Conservation (phyloP, 2,797 vertebrate genomes). For the Alfaro cultratus region DNA sequence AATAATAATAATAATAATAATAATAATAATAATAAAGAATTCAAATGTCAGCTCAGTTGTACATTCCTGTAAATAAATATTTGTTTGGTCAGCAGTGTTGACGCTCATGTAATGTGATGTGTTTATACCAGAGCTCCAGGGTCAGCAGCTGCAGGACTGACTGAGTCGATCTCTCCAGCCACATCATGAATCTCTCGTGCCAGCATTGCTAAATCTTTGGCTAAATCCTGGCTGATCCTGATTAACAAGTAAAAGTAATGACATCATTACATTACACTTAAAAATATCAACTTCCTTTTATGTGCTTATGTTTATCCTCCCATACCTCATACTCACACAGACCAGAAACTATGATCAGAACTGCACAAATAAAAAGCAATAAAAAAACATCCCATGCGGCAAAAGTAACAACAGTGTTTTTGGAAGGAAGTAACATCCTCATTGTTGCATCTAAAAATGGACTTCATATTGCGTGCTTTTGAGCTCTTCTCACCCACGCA, state of each 20-base stretch:
- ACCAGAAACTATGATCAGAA: not conserved
- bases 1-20: not conserved
- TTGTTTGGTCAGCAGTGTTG: not conserved
- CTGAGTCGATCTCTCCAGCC: constrained; percentile 97
- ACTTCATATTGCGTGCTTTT: not conserved
- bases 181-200: constrained; percentile 98
- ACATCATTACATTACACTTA: constrained; percentile 1
- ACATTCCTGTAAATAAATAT: not conserved
- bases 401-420: not conserved
- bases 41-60: not conserved
- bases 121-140: constrained; percentile 79
- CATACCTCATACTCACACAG: not conserved
- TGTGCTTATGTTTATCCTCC: not conserved
- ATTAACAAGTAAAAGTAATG: constrained; percentile 19
- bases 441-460: constrained; percentile 4
- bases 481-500: constrained; percentile 48
- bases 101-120: constrained; percentile 1
- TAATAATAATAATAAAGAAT: not conserved
- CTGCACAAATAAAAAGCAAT: not conserved
- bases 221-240: constrained; percentile 96
- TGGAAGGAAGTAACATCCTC: constrained; percentile 10
- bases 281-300: not conserved
- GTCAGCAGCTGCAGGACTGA: constrained; percentile 93
- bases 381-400: not conserved
- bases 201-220: constrained; percentile 93